These are phyloP conservation scores for Peromyscus maniculatus DNA, from an alignment of 2,113 vertebrate genomes.

Conservation along the genomic window DNA sequence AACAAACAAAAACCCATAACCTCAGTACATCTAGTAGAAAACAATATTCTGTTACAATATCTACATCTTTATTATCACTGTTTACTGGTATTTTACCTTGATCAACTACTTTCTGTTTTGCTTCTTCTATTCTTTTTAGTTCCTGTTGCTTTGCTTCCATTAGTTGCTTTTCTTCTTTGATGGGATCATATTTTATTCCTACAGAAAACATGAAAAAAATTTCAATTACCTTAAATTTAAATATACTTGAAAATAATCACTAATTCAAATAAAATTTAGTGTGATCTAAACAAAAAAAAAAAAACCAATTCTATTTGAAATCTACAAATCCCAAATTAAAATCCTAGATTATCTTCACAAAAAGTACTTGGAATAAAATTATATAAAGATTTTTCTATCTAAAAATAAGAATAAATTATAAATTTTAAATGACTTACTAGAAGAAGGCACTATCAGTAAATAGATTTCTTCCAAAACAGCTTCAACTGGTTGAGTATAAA, in stretches of 20 bases:
- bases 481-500: slow-evolving; percentile 97
- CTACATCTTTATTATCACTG: neutral
- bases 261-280: slow-evolving; percentile 24
- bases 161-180: slow-evolving; percentile 95
- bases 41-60: slow-evolving; percentile 14
- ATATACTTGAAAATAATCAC: slow-evolving; percentile 31
- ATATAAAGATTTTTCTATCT: neutral
- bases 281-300: slow-evolving; percentile 45
- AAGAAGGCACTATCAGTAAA: slow-evolving; percentile 97
- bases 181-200: slow-evolving; percentile 98
- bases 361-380: neutral
- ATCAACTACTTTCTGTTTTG: slow-evolving; percentile 96
- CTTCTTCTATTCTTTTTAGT: slow-evolving; percentile 96
- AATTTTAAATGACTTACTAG: slow-evolving; percentile 90
- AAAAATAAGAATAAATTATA: neutral
- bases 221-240: neutral
- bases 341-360: slow-evolving; percentile 1
- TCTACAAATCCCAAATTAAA: slow-evolving; percentile 52
- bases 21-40: neutral
- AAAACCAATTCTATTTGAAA: slow-evolving; percentile 18
- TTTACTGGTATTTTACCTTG: slow-evolving; percentile 89
- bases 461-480: slow-evolving; percentile 96
- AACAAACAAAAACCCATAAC: neutral
- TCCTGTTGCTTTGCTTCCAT: slow-evolving; percentile 95
- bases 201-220: slow-evolving; percentile 54